Conservation (phyloP, 2,113 vertebrate genomes). For the Geococcyx californianus region DNA sequence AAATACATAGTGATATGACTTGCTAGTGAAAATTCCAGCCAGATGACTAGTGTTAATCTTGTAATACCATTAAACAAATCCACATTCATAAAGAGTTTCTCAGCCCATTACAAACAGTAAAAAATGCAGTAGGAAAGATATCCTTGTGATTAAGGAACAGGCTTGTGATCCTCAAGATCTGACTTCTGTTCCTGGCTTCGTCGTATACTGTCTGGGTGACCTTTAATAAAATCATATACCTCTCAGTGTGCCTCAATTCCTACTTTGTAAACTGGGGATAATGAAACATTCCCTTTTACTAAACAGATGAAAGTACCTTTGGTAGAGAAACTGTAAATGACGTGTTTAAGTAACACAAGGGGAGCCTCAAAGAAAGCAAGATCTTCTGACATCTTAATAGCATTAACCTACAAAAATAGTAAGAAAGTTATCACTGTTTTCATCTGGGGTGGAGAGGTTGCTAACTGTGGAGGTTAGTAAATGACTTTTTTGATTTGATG, state of each 20-base stretch:
- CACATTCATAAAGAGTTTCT: constrained; percentile 17
- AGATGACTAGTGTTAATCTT: constrained; percentile 28
- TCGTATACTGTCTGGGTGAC: not conserved
- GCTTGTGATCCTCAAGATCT: not conserved
- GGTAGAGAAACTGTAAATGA: not conserved
- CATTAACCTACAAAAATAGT: not conserved
- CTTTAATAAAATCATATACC: not conserved
- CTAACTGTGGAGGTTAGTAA: not conserved
- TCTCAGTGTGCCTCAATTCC: not conserved
- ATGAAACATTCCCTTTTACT: not conserved
- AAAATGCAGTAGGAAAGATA: not conserved
- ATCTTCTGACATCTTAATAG: not conserved
- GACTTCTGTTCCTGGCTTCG: not conserved
- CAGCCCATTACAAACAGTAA: not conserved
- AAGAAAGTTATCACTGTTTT: not conserved
- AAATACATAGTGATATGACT: constrained; percentile 28
- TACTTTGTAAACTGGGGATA: not conserved
- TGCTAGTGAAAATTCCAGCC: constrained; percentile 48
- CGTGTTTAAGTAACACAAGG: not conserved
- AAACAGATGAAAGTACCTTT: not conserved
- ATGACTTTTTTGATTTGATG: not conserved
- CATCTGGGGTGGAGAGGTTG: not conserved
- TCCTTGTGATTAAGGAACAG: not conserved
- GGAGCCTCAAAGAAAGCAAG: not conserved
- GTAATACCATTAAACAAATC: constrained; percentile 39